Conservation (phyloP, 2,888 invertebrate species). For the Leptura quadrifasciata region DNA sequence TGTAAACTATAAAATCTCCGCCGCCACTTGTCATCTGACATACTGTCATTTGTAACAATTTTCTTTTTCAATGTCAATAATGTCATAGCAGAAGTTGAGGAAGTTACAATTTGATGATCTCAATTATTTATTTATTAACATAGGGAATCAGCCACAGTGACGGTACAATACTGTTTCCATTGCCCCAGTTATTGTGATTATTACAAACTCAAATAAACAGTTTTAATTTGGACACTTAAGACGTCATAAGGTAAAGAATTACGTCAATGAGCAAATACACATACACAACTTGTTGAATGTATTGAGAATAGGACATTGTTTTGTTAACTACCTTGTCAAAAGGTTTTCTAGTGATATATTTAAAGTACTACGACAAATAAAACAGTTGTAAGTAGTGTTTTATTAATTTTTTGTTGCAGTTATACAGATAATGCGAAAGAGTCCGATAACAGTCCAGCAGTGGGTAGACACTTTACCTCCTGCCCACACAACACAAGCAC, state of each 20-base stretch:
- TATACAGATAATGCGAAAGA: constrained; percentile 74
- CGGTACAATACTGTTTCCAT: neutral
- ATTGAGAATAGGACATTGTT: constrained; percentile 15
- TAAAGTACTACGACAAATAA: neutral
- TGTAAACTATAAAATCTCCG: neutral
- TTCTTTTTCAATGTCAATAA: neutral
- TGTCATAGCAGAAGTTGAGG: neutral
- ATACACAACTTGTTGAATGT: constrained; percentile 49
- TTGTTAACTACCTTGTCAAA: neutral
- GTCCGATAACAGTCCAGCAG: constrained; percentile 82
- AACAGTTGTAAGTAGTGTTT: neutral
- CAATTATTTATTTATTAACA: constrained; percentile 4
- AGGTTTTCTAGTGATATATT: neutral
- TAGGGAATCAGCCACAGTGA: neutral
- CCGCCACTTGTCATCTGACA: neutral
- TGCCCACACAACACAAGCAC: constrained; percentile 54
- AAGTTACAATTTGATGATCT: neutral
- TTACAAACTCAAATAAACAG: neutral
- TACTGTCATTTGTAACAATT: neutral
- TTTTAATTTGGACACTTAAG: constrained; percentile 4
- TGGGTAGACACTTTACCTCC: constrained; percentile 84
- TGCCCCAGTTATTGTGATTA: neutral
- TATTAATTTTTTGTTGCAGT: constrained; percentile 8
- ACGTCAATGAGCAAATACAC: constrained; percentile 33
- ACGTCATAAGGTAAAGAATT: constrained; percentile 35